Percentiles rank a stretch among this genome's conserved stretches.
phyloP scores from a whole-genome alignment of 2,888 invertebrate genomes.

The Miltochrista miniata region DNA sequence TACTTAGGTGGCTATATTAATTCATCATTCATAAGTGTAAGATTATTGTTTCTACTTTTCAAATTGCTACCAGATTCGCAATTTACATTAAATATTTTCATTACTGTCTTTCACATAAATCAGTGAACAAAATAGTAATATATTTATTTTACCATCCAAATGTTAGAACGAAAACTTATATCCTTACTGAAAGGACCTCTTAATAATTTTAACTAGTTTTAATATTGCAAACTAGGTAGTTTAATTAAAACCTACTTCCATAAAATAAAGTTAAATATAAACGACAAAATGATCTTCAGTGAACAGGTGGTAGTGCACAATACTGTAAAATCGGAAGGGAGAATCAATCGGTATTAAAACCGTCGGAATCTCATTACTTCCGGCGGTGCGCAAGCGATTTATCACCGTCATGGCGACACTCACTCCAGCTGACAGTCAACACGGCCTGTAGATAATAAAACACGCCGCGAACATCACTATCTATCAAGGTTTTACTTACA shows the following conservation, averaged over 20 bases:
- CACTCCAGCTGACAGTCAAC: slow-evolving; percentile 45
- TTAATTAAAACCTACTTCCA: too few relatives aligned
- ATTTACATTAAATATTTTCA: too few relatives aligned
- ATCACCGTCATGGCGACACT: slow-evolving; percentile 53
- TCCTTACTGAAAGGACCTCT: not conserved
- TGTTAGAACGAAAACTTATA: not conserved
- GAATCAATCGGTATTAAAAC: slow-evolving; percentile 40
- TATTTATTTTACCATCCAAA: too few relatives aligned
- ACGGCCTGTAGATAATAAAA: slow-evolving; percentile 55
- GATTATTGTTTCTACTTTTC: too few relatives aligned
- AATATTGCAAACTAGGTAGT: too few relatives aligned
- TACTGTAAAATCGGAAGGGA: slow-evolving; percentile 32
- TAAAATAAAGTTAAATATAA: not conserved
- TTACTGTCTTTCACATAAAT: too few relatives aligned
- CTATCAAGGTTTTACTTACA: slow-evolving; percentile 42
- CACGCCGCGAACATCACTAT: slow-evolving; percentile 48
- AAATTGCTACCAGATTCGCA: too few relatives aligned
- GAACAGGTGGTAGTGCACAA: slow-evolving; percentile 25
- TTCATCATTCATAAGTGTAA: too few relatives aligned
- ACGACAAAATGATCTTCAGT: slow-evolving; percentile 12
- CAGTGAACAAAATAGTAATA: too few relatives aligned
- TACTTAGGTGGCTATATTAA: too few relatives aligned
- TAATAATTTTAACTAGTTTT: too few relatives aligned
- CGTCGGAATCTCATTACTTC: slow-evolving; percentile 45
- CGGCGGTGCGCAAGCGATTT: slow-evolving; percentile 48